Conservation (phyloP, 2,113 vertebrate species). For the Daphoenositta chrysoptera region DNA sequence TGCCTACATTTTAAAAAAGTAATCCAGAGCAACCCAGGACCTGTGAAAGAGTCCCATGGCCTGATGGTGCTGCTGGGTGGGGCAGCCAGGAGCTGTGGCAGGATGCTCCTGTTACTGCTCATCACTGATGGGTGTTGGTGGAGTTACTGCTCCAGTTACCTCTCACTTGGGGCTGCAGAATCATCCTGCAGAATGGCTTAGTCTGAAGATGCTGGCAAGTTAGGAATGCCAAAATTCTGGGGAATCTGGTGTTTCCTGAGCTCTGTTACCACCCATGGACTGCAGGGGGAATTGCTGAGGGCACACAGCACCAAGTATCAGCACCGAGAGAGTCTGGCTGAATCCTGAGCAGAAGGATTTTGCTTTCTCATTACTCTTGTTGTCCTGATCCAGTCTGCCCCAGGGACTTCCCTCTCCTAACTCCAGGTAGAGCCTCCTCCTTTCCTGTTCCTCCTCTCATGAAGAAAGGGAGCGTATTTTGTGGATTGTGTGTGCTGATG, state of each 20-base stretch:
- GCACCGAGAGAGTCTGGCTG: neutral
- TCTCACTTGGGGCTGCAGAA: neutral
- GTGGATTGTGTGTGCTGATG: neutral
- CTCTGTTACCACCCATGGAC: neutral
- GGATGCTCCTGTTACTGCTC: neutral
- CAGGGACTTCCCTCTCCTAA: neutral
- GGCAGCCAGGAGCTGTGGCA: neutral
- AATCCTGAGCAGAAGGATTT: neutral
- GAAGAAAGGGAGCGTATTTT: neutral
- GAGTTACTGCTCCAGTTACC: neutral
- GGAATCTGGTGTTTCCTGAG: neutral
- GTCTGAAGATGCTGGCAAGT: neutral
- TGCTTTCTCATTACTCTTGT: neutral
- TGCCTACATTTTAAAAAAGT: neutral
- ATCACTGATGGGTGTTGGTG: neutral
- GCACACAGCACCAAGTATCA: accelerated
- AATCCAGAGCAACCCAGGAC: neutral
- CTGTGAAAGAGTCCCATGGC: neutral
- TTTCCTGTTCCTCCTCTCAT: neutral
- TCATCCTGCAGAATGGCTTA: neutral
- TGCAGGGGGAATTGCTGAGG: neutral
- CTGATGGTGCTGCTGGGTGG: neutral
- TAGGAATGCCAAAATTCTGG: neutral
- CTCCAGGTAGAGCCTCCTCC: neutral
- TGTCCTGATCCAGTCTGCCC: neutral